Base-by-base conservation (phyloP, 1,140 invertebrate species). In the Hirudo medicinalis region DNA sequence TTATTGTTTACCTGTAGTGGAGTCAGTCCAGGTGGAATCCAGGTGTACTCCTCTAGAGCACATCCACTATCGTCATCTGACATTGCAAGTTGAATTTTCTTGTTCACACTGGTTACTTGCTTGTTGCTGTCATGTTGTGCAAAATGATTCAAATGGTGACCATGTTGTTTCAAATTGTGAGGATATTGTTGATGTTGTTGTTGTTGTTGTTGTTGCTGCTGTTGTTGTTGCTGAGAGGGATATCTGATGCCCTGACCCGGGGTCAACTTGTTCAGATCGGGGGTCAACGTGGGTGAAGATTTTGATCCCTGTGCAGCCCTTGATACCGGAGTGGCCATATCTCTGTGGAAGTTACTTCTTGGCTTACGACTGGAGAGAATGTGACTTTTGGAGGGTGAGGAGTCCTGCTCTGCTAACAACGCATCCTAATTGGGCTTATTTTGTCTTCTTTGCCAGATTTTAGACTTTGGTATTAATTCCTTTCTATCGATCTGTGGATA, bases 31-130 rank as follows among this genome's bases (percentile, higher is more conserved):
- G 91, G 91, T 54, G 95, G 95, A 66, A 97, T 91, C 94, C 94
- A 98, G 0, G 92, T 94, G 82, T 97, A 98, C 80, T 98, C 95
- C 79, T 97, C 94, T 66, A 97, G 84, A 8, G 93, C 92, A 80
- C 94, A 97, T 13, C 94, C 94, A 66, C 91, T 94, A 83, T 97
- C 94, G 79, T 97, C 93, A 82, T 97, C 94, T 66, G 90, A 93
- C 77, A 94, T 92, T 4, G 91, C 93, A 11, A n/a, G 67, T 15
- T 8, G 57, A 2, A 15, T 22, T 11, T 63, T 63, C 29, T 63
- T 63, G 20, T 32, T 63, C 6, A 22, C 9, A 25, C 17, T 63
- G 22, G 57, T 63, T 63, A 25, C 22, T 22, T 32, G 57, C 6
- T 63, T 20, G 57, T 63, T 63, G 1, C 57, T 25, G 4, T 49